A percentile compares a stretch with the other conserved stretches of the same genome.
These are phyloP conservation scores for Pachyseris speciosa DNA, from an alignment of 64 coral and sea anemone genomes.

Conservation along the genomic window DNA sequence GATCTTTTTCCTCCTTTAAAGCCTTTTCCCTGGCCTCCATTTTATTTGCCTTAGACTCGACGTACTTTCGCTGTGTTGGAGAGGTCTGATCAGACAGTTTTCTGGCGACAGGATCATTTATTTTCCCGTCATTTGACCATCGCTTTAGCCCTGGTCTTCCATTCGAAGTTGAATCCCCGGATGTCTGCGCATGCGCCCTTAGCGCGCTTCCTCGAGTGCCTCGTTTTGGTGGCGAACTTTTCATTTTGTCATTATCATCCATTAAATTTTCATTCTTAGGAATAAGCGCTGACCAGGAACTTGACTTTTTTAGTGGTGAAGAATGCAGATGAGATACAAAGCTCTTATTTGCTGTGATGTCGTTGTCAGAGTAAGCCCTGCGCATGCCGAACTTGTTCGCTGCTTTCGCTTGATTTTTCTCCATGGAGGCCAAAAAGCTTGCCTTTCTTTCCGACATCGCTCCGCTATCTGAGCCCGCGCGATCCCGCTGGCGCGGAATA, in stretches of 20 bases:
- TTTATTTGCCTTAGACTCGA: slow-evolving; percentile 94
- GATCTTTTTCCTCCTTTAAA: slow-evolving; percentile 57
- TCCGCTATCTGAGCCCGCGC: background rate
- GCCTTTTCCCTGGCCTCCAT: slow-evolving; percentile 81
- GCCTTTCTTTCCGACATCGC: slow-evolving; percentile 10
- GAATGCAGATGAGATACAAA: background rate
- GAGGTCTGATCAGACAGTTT: slow-evolving; percentile 47
- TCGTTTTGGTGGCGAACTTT: background rate
- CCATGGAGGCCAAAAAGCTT: background rate
- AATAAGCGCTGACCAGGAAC: slow-evolving; percentile 81
- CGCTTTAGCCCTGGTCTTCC: background rate
- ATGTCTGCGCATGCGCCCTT: background rate
- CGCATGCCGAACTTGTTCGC: slow-evolving; percentile 42
- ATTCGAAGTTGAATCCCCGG: background rate
- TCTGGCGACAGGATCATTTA: slow-evolving; percentile 33
- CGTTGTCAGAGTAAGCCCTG: slow-evolving; percentile 80
- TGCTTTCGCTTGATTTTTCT: slow-evolving; percentile 35
- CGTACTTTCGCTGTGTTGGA: slow-evolving; percentile 75
- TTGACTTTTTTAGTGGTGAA: slow-evolving; percentile 68
- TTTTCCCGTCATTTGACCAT: slow-evolving; percentile 30
- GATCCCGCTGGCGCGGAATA: background rate
- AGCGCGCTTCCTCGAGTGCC: background rate
- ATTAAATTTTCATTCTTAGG: slow-evolving; percentile 5
- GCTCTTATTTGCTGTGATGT: slow-evolving; percentile 61
- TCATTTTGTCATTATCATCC: background rate